Conservation (phyloP, 2,888 invertebrate species). For the Perithous albicinctus region DNA sequence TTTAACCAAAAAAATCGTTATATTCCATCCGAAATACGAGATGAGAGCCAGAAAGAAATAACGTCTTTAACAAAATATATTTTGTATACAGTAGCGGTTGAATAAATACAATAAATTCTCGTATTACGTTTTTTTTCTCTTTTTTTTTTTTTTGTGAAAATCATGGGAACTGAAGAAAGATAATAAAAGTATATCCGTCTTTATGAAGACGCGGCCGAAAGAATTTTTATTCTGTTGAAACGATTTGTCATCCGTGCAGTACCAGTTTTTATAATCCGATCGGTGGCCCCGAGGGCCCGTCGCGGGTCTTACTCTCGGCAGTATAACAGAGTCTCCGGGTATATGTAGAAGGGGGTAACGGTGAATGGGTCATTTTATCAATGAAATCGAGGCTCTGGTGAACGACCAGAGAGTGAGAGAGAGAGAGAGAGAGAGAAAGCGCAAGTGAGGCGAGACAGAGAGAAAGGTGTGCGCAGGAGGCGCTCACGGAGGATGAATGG, state of each 20-base stretch:
- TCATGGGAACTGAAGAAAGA: not conserved
- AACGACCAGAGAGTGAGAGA: constrained; percentile 45
- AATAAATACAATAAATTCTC: constrained; percentile 12
- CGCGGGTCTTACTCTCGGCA: constrained; percentile 47
- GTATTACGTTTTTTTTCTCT: not conserved
- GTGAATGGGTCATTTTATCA: constrained; percentile 70
- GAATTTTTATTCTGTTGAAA: constrained; percentile 52
- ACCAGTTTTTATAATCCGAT: constrained; percentile 70
- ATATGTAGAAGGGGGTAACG: constrained; percentile 41
- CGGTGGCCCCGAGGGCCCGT: constrained; percentile 40
- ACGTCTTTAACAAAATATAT: constrained; percentile 13
- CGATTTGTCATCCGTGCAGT: constrained; percentile 59
- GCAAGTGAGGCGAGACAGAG: constrained; percentile 41
- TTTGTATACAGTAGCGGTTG: not conserved
- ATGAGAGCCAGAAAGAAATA: constrained; percentile 15
- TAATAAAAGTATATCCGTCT: constrained; percentile 10
- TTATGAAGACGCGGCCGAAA: constrained; percentile 14
- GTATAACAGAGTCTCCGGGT: constrained; percentile 27
- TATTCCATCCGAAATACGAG: constrained; percentile 5
- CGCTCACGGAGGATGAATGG: constrained; percentile 61
- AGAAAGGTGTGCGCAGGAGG: constrained; percentile 53
- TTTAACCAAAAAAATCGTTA: no score
- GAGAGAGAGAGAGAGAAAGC: constrained; percentile 25
- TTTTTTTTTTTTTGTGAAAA: not conserved
- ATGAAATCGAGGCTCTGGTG: constrained; percentile 64